phyloP scores from a whole-genome alignment of 2,888 invertebrate genomes.

The Parthenolecanium corni region DNA sequence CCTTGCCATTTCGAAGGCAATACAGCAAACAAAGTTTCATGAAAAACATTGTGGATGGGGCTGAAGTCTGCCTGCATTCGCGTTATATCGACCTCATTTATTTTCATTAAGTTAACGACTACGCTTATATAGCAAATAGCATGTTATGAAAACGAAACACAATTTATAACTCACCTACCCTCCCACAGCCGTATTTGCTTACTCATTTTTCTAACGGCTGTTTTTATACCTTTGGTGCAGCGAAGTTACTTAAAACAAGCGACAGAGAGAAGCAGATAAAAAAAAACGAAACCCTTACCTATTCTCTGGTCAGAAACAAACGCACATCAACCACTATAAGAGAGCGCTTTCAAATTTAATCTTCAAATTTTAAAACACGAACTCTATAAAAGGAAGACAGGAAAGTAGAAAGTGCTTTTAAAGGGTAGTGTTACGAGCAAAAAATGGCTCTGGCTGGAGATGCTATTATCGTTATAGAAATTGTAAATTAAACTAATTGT shows the following conservation, averaged over 20 bases:
- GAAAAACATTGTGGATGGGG: not conserved
- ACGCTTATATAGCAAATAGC: slow-evolving; percentile 23
- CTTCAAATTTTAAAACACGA: not conserved
- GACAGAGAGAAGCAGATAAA: not conserved
- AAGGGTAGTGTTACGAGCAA: not conserved
- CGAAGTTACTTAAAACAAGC: not conserved
- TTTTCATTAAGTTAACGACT: slow-evolving; percentile 28
- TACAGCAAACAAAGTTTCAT: not conserved
- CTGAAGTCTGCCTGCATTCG: too few species aligned
- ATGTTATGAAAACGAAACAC: slow-evolving; percentile 29
- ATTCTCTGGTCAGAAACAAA: not conserved
- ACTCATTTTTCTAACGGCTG: slow-evolving; percentile 16
- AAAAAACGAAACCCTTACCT: not conserved
- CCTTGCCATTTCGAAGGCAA: not conserved
- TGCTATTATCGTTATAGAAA: too few species aligned
- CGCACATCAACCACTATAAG: not conserved
- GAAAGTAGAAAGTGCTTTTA: not conserved
- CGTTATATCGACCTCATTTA: slow-evolving; percentile 26
- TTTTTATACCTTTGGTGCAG: not conserved
- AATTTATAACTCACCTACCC: slow-evolving; percentile 23
- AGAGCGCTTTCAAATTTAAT: not conserved
- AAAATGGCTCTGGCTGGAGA: too few species aligned
- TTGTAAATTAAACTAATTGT: too few species aligned
- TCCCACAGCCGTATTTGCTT: slow-evolving; percentile 19
- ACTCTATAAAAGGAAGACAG: not conserved